Evolutionary conservation across 2,113 vertebrate species (phyloP).

Genomic region (Theropithecus gelada): DNA sequence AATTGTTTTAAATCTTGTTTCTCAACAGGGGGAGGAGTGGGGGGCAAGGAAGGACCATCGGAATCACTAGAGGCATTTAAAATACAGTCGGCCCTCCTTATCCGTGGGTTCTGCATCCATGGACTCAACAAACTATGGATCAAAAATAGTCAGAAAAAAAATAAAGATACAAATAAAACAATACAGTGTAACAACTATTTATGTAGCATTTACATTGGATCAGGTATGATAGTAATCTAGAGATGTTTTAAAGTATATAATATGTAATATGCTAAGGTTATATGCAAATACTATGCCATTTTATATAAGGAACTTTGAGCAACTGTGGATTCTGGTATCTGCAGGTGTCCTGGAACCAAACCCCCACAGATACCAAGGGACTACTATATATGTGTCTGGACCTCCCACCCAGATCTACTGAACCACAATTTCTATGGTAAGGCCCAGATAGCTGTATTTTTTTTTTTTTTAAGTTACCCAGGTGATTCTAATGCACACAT

Average conservation of each 20-base stretch:
- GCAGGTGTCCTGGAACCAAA: background rate
- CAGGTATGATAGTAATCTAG: background rate
- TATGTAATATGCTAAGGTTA: background rate
- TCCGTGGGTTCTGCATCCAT: background rate
- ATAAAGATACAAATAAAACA: background rate
- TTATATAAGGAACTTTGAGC: background rate
- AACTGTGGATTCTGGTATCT: background rate
- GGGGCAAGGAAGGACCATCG: background rate
- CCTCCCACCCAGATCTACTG: background rate
- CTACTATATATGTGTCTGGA: background rate
- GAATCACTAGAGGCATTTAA: background rate
- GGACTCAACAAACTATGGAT: background rate
- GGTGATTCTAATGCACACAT: background rate
- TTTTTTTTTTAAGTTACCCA: background rate
- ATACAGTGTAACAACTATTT: background rate
- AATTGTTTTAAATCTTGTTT: conserved; percentile 1
- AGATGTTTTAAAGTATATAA: background rate
- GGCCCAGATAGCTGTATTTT: background rate
- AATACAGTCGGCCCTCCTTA: background rate
- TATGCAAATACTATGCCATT: background rate
- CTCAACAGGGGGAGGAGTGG: background rate
- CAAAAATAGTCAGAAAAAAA: background rate
- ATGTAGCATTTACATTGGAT: background rate
- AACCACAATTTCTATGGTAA: background rate
- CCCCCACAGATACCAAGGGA: background rate